Evolutionary conservation across 35 echinoderm and acorn worm genomes (phyloP), one percentile per base, ranked within the genome.

Genomic region (Chiridota heheva): DNA sequence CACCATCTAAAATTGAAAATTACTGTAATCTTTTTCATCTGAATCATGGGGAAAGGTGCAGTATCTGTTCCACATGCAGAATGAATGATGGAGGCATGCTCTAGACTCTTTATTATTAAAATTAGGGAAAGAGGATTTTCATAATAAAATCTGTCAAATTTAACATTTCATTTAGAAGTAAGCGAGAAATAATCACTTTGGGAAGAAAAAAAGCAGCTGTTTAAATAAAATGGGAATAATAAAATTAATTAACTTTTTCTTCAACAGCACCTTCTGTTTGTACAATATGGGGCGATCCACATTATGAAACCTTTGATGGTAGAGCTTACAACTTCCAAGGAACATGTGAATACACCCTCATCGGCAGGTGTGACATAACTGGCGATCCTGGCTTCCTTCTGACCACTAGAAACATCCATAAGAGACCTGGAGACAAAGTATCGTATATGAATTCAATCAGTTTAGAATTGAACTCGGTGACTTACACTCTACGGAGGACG

Each of bases 301-400:
- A 94, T 58, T 94, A 94, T 72, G 80, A 88, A 44, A 94, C 91
- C 5, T 89, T 94, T 59, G 86, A 94, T 51, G 70, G 36, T 10
- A 51, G 18, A 25, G 26, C 42, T 0, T 93, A 93, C 79, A 27
- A 67, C 79, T 93, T 86, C 79, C 78, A 94, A 18, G 85, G 85
- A 26, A 80, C 70, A 29, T 89, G 86, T 25, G 80, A 94, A 26
- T 89, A 88, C 73, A 78, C 80, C 24, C 34, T 88, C 4, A 72
- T 92, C 38, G 84, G 74, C 12, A 74, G 80, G 37, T 67, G 64
- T 32, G 53, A 38, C 26, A 20, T 76, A 10, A 67, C 78, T 18
- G 17, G 22, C 74, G 35, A 36, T 31, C 20, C 80, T 1, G 81
- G 81, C 4, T 92, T 92, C 58, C 53, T 81, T 12, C 56, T 92